These are phyloP conservation scores for Panulirus ornatus DNA, from an alignment of 1,140 invertebrate genomes.

Conservation along the genomic window DNA sequence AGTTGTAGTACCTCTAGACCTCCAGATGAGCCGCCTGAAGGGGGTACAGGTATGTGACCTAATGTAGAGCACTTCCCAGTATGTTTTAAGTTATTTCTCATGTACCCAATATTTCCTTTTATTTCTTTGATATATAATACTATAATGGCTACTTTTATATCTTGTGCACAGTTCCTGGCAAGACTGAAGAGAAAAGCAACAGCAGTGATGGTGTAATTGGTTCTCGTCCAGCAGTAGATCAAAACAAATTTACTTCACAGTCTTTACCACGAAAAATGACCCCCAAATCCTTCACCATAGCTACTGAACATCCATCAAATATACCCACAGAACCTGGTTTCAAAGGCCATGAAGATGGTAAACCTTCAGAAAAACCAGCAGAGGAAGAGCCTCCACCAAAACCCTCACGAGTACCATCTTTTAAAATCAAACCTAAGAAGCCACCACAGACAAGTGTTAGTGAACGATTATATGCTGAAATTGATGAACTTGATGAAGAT, in stretches of 20 bases:
- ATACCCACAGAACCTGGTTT: neutral
- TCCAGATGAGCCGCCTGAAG: slow-evolving; percentile 48
- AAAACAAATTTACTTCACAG: slow-evolving; percentile 64
- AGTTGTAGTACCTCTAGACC: slow-evolving; percentile 55
- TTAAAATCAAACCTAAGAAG: slow-evolving; percentile 73
- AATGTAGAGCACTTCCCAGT: no score
- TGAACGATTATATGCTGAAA: slow-evolving; percentile 73
- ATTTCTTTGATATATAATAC: no score
- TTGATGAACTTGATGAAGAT: slow-evolving; percentile 72
- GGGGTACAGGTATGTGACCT: slow-evolving; percentile 34
- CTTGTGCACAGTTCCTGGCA: neutral
- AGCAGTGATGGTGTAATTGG: slow-evolving; percentile 72
- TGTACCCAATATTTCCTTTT: no score
- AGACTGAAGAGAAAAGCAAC: slow-evolving; percentile 62
- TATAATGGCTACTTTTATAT: neutral
- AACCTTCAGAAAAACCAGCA: neutral
- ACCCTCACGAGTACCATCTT: slow-evolving; percentile 74
- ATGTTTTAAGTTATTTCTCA: no score
- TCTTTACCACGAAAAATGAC: slow-evolving; percentile 72
- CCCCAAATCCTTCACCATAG: slow-evolving; percentile 49
- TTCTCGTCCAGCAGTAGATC: slow-evolving; percentile 35
- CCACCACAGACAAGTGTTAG: slow-evolving; percentile 42
- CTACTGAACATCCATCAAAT: slow-evolving; percentile 43
- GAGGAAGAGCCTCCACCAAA: slow-evolving; percentile 71
- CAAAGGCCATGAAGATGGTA: slow-evolving; percentile 5